Evolutionary conservation across 30 jellyfish, hydroid and myxozoan genomes (phyloP), one percentile per base, ranked within the genome.

Genomic region (Turritopsis dohrnii): DNA sequence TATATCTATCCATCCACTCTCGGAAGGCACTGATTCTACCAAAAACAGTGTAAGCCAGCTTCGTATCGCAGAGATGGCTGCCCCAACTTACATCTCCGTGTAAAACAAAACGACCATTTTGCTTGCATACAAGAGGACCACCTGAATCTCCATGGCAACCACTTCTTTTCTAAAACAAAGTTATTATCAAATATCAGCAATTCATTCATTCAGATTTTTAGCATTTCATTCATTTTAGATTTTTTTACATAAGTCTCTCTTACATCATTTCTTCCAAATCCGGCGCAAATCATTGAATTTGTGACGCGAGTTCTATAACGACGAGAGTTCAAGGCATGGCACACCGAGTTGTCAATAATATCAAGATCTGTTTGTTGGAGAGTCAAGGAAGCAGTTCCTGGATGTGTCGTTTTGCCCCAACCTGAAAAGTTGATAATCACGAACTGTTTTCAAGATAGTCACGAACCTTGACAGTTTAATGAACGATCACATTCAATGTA

Each of bases 111-210:
- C 65, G 53, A 31, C 83, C 83, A 1, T 75, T 75, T 24, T 75
- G 66, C 24, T 75, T 28, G 71, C 83, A 75, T 17, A 75, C 83
- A 0, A 75, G 41, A 22, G 83, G 83, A 75, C 83, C 83, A 31
- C 83, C 83, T n/a, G 83, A 75, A 75, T 75, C 83, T 7, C 83
- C 83, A 75, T 75, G 83, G 22, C 83, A 75, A 75, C 66, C 83
- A 16, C 83, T 52, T 26, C 24, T 26, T 75, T 8, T 26, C 83
- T 75, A 30, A 69, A 69, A 69, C 28, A 69, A 23, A n/a, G n/a
- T n/a, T n/a, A n/a, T n/a, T n/a, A n/a, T n/a, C n/a, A n/a, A n/a
- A n/a, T n/a, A n/a, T n/a, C n/a, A n/a, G 60, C 5, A 41, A 41
- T 41, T 41, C 60, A 41, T 41, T 41, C 60, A 3, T 41, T n/a